Percentiles rank a stretch among this genome's conserved stretches.
Conservation (phyloP, 2,113 vertebrate species). For the Colaptes auratus region DNA sequence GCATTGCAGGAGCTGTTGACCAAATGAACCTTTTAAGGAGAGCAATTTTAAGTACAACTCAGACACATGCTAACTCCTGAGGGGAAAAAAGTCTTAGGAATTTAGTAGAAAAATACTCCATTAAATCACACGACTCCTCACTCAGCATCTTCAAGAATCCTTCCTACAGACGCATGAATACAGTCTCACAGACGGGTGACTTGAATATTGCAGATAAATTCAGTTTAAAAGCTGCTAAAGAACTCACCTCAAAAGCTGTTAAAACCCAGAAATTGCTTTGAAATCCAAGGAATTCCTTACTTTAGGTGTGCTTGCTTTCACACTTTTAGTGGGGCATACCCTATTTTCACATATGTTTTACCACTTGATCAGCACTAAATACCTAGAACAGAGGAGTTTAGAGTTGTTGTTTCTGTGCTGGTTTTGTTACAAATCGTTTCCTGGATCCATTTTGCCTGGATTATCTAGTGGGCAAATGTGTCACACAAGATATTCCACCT, state of each 20-base stretch:
- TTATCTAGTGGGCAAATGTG: neutral
- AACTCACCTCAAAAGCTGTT: neutral
- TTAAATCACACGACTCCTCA: neutral
- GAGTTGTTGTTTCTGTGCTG: neutral
- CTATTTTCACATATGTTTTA: neutral
- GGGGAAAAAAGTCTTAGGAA: neutral
- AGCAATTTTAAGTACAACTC: conserved; percentile 33
- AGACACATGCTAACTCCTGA: neutral
- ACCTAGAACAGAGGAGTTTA: neutral
- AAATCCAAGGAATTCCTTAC: neutral
- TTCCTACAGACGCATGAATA: neutral
- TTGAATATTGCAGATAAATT: neutral
- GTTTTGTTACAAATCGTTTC: neutral
- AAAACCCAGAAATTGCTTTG: neutral
- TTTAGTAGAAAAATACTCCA: neutral
- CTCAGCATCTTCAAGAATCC: neutral
- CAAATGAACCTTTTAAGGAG: conserved; percentile 32
- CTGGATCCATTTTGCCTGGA: neutral
- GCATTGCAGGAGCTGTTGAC: conserved; percentile 6
- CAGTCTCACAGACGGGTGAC: neutral
- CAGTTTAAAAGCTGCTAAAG: neutral
- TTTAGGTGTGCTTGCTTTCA: neutral
- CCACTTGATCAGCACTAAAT: neutral
- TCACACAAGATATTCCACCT: neutral
- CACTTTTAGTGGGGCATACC: neutral